These are phyloP conservation scores for Sphaeridia pumilis DNA, from an alignment of 2,888 invertebrate species.

Conservation along the genomic window DNA sequence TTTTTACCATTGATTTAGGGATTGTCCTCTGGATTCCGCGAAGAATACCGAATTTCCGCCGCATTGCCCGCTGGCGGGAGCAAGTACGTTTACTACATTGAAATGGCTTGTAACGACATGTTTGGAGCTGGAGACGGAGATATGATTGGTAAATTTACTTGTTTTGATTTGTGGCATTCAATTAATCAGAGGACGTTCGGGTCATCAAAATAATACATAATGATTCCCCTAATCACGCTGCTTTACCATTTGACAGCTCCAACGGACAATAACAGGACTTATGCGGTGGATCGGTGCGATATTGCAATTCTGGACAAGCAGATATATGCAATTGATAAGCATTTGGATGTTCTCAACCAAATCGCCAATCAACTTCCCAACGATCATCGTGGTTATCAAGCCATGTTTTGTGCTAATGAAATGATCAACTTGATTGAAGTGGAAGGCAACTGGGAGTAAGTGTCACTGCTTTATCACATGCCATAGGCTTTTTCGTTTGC, in stretches of 20 bases:
- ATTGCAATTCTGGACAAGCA: constrained; percentile 40
- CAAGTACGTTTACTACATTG: constrained; percentile 39
- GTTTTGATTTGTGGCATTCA: too few species aligned
- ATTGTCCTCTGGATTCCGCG: constrained; percentile 28
- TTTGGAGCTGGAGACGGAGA: constrained; percentile 42
- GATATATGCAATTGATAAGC: constrained; percentile 39
- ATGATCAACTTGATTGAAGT: constrained; percentile 41
- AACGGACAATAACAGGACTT: constrained; percentile 39
- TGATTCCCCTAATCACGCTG: too few species aligned
- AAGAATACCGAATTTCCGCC: constrained; percentile 33
- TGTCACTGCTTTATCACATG: too few species aligned
- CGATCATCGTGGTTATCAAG: constrained; percentile 42
- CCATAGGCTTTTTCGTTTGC: too few species aligned
- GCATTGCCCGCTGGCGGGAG: constrained; percentile 23
- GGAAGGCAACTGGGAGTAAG: constrained; percentile 33
- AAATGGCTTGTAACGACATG: constrained; percentile 44
- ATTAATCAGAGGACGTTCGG: too few species aligned
- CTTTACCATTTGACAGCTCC: constrained; percentile 38
- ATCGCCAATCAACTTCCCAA: constrained; percentile 40
- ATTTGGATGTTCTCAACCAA: constrained; percentile 41
- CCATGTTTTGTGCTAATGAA: constrained; percentile 43
- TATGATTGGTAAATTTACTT: constrained; percentile 10
- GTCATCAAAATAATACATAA: too few species aligned
- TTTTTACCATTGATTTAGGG: too few species aligned
- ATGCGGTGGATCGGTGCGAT: constrained; percentile 39